Evolutionary conservation across 2,113 vertebrate species (phyloP).

Genomic region (Myotis yumanensis): DNA sequence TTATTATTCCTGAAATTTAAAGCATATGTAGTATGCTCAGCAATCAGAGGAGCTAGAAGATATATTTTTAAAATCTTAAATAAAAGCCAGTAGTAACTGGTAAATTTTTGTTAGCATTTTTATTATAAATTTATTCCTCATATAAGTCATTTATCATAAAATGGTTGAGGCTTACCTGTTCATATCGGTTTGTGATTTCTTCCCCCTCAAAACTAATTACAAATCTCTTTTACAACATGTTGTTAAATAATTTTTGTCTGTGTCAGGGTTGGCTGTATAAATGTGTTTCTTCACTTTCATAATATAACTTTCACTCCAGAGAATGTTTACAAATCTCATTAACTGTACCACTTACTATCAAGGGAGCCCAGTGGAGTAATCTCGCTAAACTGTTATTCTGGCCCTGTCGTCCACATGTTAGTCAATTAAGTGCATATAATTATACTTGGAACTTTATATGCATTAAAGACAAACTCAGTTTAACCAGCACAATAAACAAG

Average conservation of each 20-base stretch:
- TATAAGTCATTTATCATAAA: not conserved
- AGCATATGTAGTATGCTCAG: not conserved
- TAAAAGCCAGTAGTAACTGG: constrained; percentile 25
- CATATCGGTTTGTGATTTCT: not conserved
- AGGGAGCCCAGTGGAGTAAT: not conserved
- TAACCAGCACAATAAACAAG: constrained; percentile 8
- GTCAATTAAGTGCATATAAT: constrained; percentile 5
- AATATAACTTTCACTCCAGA: not conserved
- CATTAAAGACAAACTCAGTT: constrained; percentile 34
- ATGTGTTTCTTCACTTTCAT: not conserved
- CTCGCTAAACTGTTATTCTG: constrained; percentile 6
- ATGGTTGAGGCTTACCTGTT: not conserved
- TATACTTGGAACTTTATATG: constrained; percentile 38
- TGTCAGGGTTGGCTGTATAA: not conserved
- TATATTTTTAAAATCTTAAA: not conserved
- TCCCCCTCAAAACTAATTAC: not conserved
- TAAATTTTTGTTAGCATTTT: constrained; percentile 5
- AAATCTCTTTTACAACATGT: not conserved
- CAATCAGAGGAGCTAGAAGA: not conserved
- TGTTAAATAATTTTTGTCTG: constrained; percentile 12
- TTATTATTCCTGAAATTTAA: constrained; percentile 51
- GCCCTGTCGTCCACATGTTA: not conserved
- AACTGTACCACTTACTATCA: not conserved
- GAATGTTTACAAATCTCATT: constrained; percentile 20
- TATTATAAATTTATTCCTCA: not conserved